Percentiles rank a stretch among this genome's conserved stretches.
phyloP scores from a whole-genome alignment of 2,113 vertebrate genomes.

The Hyaena hyaena region DNA sequence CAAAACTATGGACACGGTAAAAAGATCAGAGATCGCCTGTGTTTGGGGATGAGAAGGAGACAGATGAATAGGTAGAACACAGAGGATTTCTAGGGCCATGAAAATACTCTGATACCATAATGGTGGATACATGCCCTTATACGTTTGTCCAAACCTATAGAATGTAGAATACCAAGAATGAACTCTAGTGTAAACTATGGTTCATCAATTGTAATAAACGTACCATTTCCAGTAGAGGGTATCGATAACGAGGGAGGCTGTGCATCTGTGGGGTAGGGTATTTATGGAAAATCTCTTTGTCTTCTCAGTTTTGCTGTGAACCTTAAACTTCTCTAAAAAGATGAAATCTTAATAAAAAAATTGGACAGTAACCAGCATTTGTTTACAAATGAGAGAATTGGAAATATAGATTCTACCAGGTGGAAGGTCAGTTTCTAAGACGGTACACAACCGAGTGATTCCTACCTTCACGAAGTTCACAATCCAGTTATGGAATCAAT shows the following conservation, averaged over 20 bases:
- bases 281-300: background rate
- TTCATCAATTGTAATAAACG: background rate
- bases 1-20: background rate
- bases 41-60: background rate
- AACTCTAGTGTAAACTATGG: background rate
- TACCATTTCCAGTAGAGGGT: background rate
- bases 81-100: background rate
- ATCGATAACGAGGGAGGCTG: background rate
- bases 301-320: background rate
- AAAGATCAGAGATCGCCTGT: background rate
- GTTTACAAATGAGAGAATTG: background rate
- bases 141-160: background rate
- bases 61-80: background rate
- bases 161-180: background rate
- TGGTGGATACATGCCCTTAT: background rate
- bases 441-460: background rate
- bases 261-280: background rate
- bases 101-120: background rate
- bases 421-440: background rate
- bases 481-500: background rate
- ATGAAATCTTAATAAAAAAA: background rate
- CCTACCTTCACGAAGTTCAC: background rate
- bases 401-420: background rate
- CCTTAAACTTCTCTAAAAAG: background rate
- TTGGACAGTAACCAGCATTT: background rate